Evolutionary conservation across 2,888 invertebrate species (phyloP), one percentile per base, ranked within the genome.

Genomic region (Eristalis pertinax): DNA sequence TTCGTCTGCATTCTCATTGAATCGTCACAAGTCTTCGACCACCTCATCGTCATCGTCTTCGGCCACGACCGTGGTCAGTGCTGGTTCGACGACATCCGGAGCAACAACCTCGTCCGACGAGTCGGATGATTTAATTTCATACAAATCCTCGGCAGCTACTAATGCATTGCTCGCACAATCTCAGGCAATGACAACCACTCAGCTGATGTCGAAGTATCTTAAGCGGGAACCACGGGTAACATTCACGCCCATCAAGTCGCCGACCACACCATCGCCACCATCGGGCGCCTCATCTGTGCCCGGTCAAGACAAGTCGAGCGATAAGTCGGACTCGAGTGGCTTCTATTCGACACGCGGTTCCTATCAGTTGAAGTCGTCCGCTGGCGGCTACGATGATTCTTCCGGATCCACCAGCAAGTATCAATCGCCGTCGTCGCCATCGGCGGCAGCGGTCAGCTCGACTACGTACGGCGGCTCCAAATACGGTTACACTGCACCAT

Each of bases 131-230:
- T 89, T 92, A 78, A 90, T 92, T 43, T 92, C 92, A 11, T 93
- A 92, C 84, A 92, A 92, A 88, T 91, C 92, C 4, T 92, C 92
- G 32, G 92, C 92, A 15, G 91, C 93, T 2, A 92, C 92, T 22
- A 92, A 92, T 85, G 92, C 92, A 2, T 79, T 92, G 84, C 89
- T 92, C 79, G 92, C 93, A n/a, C 92, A 92, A 82, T 92, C 93
- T 8, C 92, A 92, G 88, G 92, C 92, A 41, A 92, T 93, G 92
- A 92, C 93, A 79, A 92, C 93, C 74, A 91, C 92, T 32, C 93
- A 93, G 82, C 90, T 92, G 64, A 92, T 93, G 92, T 92, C 92
- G 5, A 93, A 93, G 75, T 93, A 92, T 89, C 89, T 92, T 11
- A 92, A 92, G 80, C 91, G 92, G 10, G 92, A 93, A 75, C 93